phyloP scores from a whole-genome alignment of 2,888 invertebrate species.

The Sarcophaga subvicina region DNA sequence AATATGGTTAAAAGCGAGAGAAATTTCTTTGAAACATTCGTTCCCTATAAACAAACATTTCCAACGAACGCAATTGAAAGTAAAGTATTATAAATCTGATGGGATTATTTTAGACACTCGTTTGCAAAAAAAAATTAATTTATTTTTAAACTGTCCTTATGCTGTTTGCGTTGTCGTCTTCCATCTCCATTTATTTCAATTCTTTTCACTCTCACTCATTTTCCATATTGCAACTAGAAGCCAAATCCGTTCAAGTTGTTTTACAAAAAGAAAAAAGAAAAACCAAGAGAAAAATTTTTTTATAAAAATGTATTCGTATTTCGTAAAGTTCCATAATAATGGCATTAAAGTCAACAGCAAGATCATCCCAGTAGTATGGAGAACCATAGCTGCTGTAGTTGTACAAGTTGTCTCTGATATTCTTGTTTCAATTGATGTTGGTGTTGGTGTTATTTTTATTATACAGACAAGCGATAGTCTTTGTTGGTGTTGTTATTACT shows the following conservation, averaged over 20 bases:
- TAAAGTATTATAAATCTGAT: slow-evolving; percentile 34
- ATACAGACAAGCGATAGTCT: not conserved
- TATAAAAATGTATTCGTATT: not conserved
- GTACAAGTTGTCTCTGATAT: not conserved
- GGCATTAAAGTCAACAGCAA: slow-evolving; percentile 47
- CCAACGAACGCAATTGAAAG: slow-evolving; percentile 5
- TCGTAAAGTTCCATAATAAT: slow-evolving; percentile 34
- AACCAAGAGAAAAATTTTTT: not conserved
- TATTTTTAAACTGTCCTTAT: slow-evolving; percentile 43
- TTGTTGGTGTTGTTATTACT: not conserved
- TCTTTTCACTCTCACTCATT: not conserved
- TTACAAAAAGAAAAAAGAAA: not conserved
- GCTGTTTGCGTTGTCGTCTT: slow-evolving; percentile 3
- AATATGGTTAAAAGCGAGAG: slow-evolving; percentile 3
- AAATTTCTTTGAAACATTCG: not conserved
- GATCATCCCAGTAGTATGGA: slow-evolving; percentile 27
- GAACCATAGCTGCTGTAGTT: not conserved
- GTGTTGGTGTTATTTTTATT: slow-evolving; percentile 17
- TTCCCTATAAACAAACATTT: slow-evolving; percentile 11
- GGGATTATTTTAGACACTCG: slow-evolving; percentile 42
- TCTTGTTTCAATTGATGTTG: slow-evolving; percentile 2
- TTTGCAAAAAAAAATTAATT: slow-evolving; percentile 16
- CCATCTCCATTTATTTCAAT: not conserved
- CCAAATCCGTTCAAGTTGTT: slow-evolving; percentile 33
- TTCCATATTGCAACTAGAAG: slow-evolving; percentile 10